phyloP scores from a whole-genome alignment of 1,140 invertebrate genomes.

The Drosophila ficusphila region DNA sequence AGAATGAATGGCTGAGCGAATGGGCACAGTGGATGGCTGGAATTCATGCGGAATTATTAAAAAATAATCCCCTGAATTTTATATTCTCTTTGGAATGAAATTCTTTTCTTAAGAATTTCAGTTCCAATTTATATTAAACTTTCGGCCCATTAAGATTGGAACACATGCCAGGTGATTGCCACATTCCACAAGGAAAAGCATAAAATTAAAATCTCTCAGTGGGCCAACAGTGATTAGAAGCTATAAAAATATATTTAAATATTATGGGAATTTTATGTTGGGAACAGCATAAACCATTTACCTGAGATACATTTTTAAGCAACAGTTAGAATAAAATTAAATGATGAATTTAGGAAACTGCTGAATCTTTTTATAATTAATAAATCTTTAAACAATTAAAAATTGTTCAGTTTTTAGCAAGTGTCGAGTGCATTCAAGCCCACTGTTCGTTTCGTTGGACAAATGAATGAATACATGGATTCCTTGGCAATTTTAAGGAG shows the following conservation, averaged over 20 bases:
- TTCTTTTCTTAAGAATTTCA: conserved; percentile 12
- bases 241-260: conserved; percentile 10
- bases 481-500: conserved; percentile 58
- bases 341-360: no score
- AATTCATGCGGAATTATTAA: not conserved
- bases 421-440: not conserved
- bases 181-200: conserved; percentile 10
- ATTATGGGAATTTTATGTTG: conserved; percentile 4
- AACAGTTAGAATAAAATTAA: not conserved
- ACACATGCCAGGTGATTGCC: conserved; percentile 6
- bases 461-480: conserved; percentile 70
- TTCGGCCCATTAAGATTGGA: conserved; percentile 10
- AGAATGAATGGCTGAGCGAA: conserved; percentile 53
- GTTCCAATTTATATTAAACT: conserved; percentile 18
- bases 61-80: not conserved
- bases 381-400: no score
- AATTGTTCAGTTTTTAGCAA: not conserved
- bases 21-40: conserved; percentile 49
- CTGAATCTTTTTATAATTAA: not conserved
- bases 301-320: not conserved
- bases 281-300: not conserved
- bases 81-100: conserved; percentile 1
- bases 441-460: conserved; percentile 52
- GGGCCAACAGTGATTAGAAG: conserved; percentile 8
- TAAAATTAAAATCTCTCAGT: conserved; percentile 26